phyloP scores from a whole-genome alignment of 2,797 vertebrate species.

The Gobionotothen gibberifrons region DNA sequence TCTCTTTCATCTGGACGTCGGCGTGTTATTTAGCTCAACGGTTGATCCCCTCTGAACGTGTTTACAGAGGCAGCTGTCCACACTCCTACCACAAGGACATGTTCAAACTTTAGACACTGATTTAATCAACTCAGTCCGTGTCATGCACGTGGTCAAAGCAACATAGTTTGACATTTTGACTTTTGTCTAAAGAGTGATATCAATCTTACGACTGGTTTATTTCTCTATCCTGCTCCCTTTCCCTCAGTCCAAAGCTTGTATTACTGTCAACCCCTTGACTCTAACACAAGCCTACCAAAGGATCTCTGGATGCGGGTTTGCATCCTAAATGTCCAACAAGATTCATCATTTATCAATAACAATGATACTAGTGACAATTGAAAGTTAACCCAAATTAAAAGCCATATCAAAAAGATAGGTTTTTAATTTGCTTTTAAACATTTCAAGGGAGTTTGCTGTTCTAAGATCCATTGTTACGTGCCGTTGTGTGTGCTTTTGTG shows the following conservation, averaged over 20 bases:
- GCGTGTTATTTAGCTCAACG: conserved; percentile 45
- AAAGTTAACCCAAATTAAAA: too few relatives aligned
- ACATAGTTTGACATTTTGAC: background rate
- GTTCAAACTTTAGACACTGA: background rate
- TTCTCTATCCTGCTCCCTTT: background rate
- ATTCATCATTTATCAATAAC: background rate
- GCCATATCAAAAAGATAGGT: too few relatives aligned
- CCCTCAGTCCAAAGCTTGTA: background rate
- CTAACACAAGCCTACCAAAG: background rate
- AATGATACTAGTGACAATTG: too few relatives aligned
- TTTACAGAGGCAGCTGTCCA: conserved; percentile 49
- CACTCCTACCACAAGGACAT: conserved; percentile 7
- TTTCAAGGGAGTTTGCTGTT: too few relatives aligned
- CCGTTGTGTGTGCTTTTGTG: too few relatives aligned
- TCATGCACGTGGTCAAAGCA: background rate
- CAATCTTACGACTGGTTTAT: background rate
- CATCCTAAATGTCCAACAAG: background rate
- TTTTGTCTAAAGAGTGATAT: background rate
- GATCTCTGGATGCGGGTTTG: conserved; percentile 10
- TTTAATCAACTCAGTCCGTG: background rate
- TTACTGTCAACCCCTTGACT: background rate
- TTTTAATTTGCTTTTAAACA: too few relatives aligned
- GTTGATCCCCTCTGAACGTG: conserved; percentile 20
- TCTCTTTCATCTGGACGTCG: conserved; percentile 43
- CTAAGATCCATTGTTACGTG: too few relatives aligned